Conservation (phyloP, 2,113 vertebrate species). For the Myotis lucifugus region DNA sequence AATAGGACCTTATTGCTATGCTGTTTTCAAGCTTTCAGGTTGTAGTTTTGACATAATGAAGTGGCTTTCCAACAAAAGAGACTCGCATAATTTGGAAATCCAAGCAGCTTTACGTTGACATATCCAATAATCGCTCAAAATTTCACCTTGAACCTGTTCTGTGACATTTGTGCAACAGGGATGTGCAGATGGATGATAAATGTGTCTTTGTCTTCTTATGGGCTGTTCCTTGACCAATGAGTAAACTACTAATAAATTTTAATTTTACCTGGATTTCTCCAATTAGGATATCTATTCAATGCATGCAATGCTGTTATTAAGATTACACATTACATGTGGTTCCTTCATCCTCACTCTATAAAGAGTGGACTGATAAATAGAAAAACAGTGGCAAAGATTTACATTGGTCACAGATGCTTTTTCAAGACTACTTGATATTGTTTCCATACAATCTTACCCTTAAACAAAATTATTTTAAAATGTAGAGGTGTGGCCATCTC, state of each 20-base stretch:
- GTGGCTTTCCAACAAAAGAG: neutral
- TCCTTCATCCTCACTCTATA: neutral
- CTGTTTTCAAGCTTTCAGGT: neutral
- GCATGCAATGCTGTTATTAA: neutral
- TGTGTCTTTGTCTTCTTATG: neutral
- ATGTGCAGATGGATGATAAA: neutral
- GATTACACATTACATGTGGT: neutral
- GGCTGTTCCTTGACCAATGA: constrained; percentile 17
- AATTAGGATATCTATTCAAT: neutral
- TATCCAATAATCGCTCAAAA: neutral
- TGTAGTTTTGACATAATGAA: neutral
- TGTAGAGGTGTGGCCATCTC: neutral
- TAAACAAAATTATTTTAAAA: neutral
- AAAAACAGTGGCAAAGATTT: neutral
- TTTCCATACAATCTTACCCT: neutral
- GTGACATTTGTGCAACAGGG: neutral
- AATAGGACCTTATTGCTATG: neutral
- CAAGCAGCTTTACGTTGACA: neutral
- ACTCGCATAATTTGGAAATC: neutral
- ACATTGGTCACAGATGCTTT: neutral
- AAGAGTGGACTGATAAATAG: neutral
- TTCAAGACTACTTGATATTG: neutral
- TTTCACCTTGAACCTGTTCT: neutral
- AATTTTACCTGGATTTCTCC: constrained; percentile 8
- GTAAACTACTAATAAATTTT: constrained; percentile 11